These are phyloP conservation scores for Platycheirus albimanus DNA, from an alignment of 2,888 invertebrate species.

Conservation along the genomic window DNA sequence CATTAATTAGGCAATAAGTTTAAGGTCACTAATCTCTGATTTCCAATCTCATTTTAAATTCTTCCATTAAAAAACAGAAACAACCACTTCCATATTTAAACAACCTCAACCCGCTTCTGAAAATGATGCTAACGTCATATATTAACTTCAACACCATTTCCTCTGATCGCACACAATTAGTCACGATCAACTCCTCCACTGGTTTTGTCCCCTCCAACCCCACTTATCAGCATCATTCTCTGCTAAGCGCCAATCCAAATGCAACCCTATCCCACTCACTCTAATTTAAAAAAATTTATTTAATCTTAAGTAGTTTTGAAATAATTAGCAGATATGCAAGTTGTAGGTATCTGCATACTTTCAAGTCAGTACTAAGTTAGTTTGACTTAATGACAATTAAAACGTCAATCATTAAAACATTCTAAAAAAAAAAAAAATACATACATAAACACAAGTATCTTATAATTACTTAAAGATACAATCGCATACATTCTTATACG, in stretches of 20 bases:
- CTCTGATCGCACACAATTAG: constrained; percentile 54
- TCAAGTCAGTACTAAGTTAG: constrained; percentile 56
- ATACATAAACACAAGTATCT: constrained; percentile 18
- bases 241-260: constrained; percentile 41
- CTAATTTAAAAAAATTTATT: constrained; percentile 34
- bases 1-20: too few relatives aligned
- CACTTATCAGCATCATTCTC: not conserved
- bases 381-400: constrained; percentile 62
- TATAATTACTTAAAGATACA: constrained; percentile 15
- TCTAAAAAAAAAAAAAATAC: constrained; percentile 14
- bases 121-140: constrained; percentile 43
- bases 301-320: not conserved
- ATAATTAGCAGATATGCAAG: constrained; percentile 30
- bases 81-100: constrained; percentile 15
- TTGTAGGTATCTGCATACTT: constrained; percentile 15
- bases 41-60: not conserved
- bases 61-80: too few relatives aligned
- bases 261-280: constrained; percentile 47
- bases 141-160: constrained; percentile 48
- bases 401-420: constrained; percentile 63
- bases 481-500: constrained; percentile 8
- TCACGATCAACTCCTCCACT: constrained; percentile 52
- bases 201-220: not conserved
- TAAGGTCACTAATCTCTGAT: not conserved
- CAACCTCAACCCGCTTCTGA: constrained; percentile 22